Percentiles rank a stretch among this genome's conserved stretches.
Conservation (phyloP, 2,113 vertebrate species). For the Tinamus guttatus region DNA sequence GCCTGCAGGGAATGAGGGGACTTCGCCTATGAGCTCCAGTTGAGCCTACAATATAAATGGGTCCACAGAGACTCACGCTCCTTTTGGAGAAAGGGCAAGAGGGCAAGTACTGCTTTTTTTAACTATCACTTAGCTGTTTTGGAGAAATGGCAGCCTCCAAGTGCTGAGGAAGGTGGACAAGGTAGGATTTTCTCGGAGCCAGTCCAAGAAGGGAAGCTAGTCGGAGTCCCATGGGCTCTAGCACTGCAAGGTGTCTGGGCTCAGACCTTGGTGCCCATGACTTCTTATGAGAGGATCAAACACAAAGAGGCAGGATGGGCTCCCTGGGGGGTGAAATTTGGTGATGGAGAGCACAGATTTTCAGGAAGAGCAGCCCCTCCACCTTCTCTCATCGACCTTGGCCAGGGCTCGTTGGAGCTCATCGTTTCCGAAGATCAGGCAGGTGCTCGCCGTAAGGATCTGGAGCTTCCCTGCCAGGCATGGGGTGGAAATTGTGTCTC, state of each 20-base stretch:
- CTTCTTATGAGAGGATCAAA: slow-evolving; percentile 51
- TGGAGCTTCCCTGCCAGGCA: slow-evolving; percentile 47
- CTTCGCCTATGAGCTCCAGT: slow-evolving; percentile 18
- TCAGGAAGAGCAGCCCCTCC: not conserved
- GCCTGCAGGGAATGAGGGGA: slow-evolving; percentile 27
- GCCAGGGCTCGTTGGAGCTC: not conserved
- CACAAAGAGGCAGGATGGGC: not conserved
- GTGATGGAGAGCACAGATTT: not conserved
- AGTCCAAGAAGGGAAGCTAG: not conserved
- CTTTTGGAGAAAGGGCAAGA: slow-evolving; percentile 22
- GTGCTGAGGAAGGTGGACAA: not conserved
- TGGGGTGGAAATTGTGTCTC: slow-evolving; percentile 45
- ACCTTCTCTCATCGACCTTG: slow-evolving; percentile 42
- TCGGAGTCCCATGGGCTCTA: not conserved
- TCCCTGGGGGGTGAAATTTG: not conserved
- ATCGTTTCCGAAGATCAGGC: slow-evolving; percentile 40
- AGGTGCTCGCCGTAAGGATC: slow-evolving; percentile 62
- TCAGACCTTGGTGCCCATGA: not conserved
- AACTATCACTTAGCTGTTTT: slow-evolving; percentile 20
- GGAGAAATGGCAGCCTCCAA: not conserved
- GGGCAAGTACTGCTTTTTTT: slow-evolving; percentile 4
- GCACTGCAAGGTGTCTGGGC: not conserved
- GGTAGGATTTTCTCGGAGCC: not conserved
- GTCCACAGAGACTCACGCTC: not conserved
- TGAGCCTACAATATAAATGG: slow-evolving; percentile 41